Base-by-base conservation (phyloP, 2,113 vertebrate species). In the Pitta sordida region DNA sequence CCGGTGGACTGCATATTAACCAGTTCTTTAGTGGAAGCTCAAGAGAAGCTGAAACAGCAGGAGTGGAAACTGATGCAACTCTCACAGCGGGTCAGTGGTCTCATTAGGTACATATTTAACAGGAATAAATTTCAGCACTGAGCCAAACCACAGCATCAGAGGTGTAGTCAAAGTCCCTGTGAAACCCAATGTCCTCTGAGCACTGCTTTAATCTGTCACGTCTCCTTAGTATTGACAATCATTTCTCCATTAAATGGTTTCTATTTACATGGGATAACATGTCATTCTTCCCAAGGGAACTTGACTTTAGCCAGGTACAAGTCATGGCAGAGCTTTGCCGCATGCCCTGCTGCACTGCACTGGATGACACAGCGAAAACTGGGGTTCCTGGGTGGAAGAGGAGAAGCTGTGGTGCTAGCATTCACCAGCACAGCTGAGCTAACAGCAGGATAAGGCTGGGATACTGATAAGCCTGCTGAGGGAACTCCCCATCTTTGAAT, bases 61-160 rank as follows among this genome's bases (percentile, higher is more conserved):
- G 7, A 11, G 48, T 71, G 69, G 55, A 69, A 88, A 91, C 18
- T 60, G 56, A 75, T 88, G 80, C 39, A 48, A 55, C 32, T 69
- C 37, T 94, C 78, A 55, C 83, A 91, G 55, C 68, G 75, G 76
- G 80, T 64, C 80, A 91, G 36, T 80, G 86, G 43, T 80, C 63
- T 95, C 59, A 76, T 79, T 76, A 91, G 52, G 86, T 83, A 80
- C 37, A 86, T 55, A 86, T 84, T 93, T 83, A 92, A 83, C 44
- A 32, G 60, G 62, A 78, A 48, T 48, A 88, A 74, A 84, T 86
- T 88, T 79, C 65, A 80, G 73, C 3, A 1, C 76, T 59, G 88
- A 74, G 88, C 55, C 75, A 80, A 67, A 67, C 64, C 48, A 71
- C 58, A 82, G 53, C 27, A 23, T 63, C 43, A 75, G 36, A 83